Percentiles rank a stretch among this genome's conserved stretches.
Evolutionary conservation across 1,140 invertebrate genomes (phyloP).

Genomic region (Platyscapa corneri): DNA sequence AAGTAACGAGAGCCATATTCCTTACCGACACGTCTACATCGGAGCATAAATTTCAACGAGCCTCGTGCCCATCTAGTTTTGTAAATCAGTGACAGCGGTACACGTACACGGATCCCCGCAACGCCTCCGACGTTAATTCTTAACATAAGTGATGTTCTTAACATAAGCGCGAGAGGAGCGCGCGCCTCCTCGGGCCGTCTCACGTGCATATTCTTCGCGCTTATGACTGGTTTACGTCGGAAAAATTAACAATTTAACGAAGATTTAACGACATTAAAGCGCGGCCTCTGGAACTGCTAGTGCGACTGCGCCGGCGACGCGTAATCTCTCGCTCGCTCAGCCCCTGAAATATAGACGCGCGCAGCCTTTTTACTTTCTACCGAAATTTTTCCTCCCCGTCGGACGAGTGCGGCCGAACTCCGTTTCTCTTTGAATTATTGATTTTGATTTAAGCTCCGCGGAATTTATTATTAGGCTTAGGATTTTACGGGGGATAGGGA

Average conservation of each 20-base stretch:
- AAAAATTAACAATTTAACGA: no score
- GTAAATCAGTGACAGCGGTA: not conserved
- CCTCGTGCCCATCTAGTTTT: conserved; percentile 23
- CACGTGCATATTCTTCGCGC: not conserved
- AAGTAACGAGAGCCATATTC: not conserved
- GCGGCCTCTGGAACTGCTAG: not conserved
- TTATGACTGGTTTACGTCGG: conserved; percentile 18
- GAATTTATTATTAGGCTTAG: no score
- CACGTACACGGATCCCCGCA: not conserved
- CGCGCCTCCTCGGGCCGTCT: not conserved
- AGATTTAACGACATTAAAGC: not conserved
- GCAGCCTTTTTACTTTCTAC: not conserved
- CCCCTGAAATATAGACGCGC: no score
- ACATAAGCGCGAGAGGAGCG: not conserved
- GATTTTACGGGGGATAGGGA: no score
- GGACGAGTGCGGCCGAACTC: no score
- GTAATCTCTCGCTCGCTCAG: not conserved
- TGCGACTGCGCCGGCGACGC: no score
- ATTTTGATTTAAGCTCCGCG: no score
- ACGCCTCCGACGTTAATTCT: not conserved
- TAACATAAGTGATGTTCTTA: not conserved
- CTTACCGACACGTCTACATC: not conserved
- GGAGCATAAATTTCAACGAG: not conserved
- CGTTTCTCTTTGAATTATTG: no score
- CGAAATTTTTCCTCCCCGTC: no score